phyloP scores from a whole-genome alignment of 2,888 invertebrate species.

The Philhelius pedissequus region DNA sequence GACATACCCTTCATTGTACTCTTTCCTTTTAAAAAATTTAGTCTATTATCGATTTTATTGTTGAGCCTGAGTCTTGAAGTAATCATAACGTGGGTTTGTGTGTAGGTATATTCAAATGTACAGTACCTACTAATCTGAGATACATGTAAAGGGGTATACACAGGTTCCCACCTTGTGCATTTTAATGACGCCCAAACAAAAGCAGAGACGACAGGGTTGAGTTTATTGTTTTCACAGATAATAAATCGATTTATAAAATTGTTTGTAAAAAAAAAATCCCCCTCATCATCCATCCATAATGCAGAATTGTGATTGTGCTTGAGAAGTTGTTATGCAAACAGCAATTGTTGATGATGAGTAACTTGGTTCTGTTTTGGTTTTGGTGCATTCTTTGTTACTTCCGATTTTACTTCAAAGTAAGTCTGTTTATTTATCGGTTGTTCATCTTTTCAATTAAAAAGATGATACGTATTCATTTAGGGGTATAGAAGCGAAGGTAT shows the following conservation, averaged over 20 bases:
- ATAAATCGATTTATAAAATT: conserved; percentile 28
- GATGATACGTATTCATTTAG: too few relatives aligned
- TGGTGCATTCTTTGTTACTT: neutral
- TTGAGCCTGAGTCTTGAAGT: neutral
- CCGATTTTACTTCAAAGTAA: neutral
- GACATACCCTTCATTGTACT: conserved; percentile 11
- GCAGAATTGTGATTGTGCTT: neutral
- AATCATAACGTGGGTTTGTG: neutral
- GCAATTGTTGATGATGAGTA: neutral
- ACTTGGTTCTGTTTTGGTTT: neutral
- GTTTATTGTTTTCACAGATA: conserved; percentile 24
- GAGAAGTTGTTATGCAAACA: neutral
- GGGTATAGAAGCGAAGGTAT: too few relatives aligned
- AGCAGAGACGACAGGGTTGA: neutral
- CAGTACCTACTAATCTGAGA: neutral
- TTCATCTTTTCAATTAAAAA: neutral
- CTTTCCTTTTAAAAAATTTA: neutral
- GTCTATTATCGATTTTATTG: conserved; percentile 55
- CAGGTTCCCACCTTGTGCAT: conserved; percentile 35
- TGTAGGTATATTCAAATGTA: neutral
- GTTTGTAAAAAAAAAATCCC: neutral
- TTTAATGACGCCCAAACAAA: conserved; percentile 35
- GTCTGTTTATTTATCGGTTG: neutral
- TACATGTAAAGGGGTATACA: neutral
- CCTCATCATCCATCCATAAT: neutral